Evolutionary conservation across 2,113 vertebrate genomes (phyloP).

Genomic region (Mystacornis crossleyi): DNA sequence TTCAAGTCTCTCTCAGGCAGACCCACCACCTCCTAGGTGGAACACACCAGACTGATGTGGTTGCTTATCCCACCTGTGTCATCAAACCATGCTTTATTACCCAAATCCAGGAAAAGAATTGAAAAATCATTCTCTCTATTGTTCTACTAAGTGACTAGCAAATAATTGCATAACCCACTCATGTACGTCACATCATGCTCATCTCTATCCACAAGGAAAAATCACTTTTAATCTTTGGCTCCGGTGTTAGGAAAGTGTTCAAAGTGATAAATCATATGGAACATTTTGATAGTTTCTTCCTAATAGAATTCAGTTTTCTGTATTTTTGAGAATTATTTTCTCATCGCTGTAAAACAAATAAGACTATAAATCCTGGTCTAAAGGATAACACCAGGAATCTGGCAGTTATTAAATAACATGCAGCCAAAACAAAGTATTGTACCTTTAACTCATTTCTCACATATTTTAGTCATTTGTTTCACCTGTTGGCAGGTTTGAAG

Average conservation of each 20-base stretch:
- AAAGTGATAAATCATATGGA: background rate
- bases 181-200: background rate
- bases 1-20: background rate
- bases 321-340: conserved; percentile 20
- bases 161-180: background rate
- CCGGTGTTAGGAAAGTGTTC: background rate
- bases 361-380: background rate
- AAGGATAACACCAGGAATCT: background rate
- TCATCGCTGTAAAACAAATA: background rate
- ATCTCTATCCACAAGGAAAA: conserved; percentile 7
- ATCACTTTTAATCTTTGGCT: background rate
- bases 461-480: background rate
- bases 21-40: background rate
- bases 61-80: background rate
- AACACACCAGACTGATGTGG: background rate
- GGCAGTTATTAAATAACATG: background rate
- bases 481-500: background rate
- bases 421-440: background rate
- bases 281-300: background rate
- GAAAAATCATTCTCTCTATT: background rate
- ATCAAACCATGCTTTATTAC: background rate
- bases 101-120: background rate
- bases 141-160: background rate
- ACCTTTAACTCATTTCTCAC: background rate
- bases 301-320: background rate